A percentile compares a stretch with the other conserved stretches of the same genome.
Evolutionary conservation across 2,113 vertebrate genomes (phyloP).

Genomic region (Tetrax tetrax): DNA sequence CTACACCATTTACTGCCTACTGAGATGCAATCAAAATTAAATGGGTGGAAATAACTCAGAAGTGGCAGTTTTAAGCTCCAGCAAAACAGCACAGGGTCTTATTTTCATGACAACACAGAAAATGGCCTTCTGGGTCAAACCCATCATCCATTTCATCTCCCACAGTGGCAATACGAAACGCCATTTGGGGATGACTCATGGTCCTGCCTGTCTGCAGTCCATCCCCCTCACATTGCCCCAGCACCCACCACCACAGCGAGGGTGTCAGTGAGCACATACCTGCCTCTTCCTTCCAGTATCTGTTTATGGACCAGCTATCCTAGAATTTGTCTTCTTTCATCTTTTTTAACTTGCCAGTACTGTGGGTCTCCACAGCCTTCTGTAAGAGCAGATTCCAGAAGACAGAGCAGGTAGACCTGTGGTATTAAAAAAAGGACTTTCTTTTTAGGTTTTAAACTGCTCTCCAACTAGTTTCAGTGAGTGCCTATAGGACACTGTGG

Average conservation of each 20-base stretch:
- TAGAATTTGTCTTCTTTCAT: background rate
- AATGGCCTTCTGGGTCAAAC: constrained; percentile 8
- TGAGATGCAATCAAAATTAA: constrained; percentile 66
- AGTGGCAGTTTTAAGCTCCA: constrained; percentile 26
- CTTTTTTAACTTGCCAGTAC: background rate
- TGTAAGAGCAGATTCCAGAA: background rate
- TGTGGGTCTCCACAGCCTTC: background rate
- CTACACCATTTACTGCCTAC: constrained; percentile 35
- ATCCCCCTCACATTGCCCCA: background rate
- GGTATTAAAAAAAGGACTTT: background rate
- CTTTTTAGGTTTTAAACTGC: background rate
- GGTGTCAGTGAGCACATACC: background rate
- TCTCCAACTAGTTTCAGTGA: background rate
- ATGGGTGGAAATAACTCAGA: constrained; percentile 58
- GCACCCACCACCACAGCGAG: rapidly evolving
- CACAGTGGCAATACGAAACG: background rate
- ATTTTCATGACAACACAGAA: constrained; percentile 38
- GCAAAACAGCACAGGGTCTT: background rate
- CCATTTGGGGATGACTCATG: background rate
- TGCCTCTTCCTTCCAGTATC: background rate
- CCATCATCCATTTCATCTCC: background rate
- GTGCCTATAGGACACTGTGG: background rate
- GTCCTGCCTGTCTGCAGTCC: background rate
- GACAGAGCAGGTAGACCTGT: background rate
- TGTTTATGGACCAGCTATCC: background rate